phyloP scores from a whole-genome alignment of 30 jellyfish, hydroid and myxozoan species.

The Chrysaora quinquecirrha region DNA sequence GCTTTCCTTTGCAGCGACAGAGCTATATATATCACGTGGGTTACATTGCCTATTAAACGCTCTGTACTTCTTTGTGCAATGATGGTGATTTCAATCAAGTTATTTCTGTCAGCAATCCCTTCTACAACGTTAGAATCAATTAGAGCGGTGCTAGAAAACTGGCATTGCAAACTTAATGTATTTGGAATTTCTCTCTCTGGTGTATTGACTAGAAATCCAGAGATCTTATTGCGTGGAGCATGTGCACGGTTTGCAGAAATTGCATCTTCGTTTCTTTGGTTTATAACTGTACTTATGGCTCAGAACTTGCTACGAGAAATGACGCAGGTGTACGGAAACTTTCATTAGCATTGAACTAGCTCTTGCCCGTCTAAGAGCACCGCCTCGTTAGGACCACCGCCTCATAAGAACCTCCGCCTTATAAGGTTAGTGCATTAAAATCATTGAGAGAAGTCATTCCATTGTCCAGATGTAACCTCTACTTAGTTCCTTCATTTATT shows the following conservation, averaged over 20 bases:
- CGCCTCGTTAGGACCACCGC: no score
- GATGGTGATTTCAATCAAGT: neutral
- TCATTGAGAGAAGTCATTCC: no score
- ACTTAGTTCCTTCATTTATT: slow-evolving; percentile 20
- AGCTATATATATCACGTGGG: neutral
- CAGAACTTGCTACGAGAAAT: neutral
- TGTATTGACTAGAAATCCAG: neutral
- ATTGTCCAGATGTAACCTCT: no score
- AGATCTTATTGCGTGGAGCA: neutral
- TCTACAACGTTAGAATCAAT: neutral
- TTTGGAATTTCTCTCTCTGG: neutral
- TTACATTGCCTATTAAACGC: neutral
- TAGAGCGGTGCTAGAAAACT: neutral
- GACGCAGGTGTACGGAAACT: neutral
- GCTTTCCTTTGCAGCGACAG: neutral
- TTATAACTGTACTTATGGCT: neutral
- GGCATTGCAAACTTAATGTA: neutral
- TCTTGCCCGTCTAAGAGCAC: neutral
- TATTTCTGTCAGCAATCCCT: neutral
- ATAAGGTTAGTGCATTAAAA: no score
- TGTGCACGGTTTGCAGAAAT: neutral
- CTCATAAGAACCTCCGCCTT: no score
- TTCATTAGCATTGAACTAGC: neutral
- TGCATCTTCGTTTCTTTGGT: neutral
- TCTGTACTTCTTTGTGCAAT: neutral